Evolutionary conservation across 2,797 vertebrate genomes (phyloP), one percentile per base, ranked within the genome.

Genomic region (Lophotriccus pileatus): DNA sequence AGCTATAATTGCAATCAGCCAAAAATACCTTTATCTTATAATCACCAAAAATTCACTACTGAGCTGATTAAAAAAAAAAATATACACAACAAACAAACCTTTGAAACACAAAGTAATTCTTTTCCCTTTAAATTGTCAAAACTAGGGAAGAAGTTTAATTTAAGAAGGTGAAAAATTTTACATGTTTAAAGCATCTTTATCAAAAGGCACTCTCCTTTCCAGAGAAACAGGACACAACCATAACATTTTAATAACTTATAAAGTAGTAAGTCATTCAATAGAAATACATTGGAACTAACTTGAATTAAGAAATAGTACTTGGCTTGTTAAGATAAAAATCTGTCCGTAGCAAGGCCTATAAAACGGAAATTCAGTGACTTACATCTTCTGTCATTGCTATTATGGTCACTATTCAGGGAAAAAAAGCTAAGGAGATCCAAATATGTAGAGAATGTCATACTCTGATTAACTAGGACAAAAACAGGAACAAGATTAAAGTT

Each of bases 1-100:
- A 75, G 18, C 28, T 44, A 82, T n/a, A 78, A 84, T 16, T 84
- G 43, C 75, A 74, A 72, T 70, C 12, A 80, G 28, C 4, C 3
- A 2, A 66, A 87, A 89, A 28, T 6, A 70, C 3, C 16, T 86
- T 83, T 32, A 49, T 49, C 56, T 62, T 41, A 60, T 47, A 52
- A 49, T 52, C 27, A 72, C 20, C 14, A 78, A 6, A 46, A 74
- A 69, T 77, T 62, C 27, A 69, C 1, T 15, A 75, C 8, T 28
- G 18, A 93, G 34, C 23, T 87, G 58, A 82, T 18, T 22, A 93
- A 82, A 93, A 81, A 20, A 41, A 93, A 82, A 93, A 81, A 20
- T 16, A 46, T 19, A 70, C 23, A 49, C 3, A 44, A 34, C 9
- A 13, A 52, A 41, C 30, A 84, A 84, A 43, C 3, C 6, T 32